A percentile compares a stretch with the other conserved stretches of the same genome.
phyloP scores from a whole-genome alignment of 2,113 vertebrate genomes.

The Ammodramus savannarum region DNA sequence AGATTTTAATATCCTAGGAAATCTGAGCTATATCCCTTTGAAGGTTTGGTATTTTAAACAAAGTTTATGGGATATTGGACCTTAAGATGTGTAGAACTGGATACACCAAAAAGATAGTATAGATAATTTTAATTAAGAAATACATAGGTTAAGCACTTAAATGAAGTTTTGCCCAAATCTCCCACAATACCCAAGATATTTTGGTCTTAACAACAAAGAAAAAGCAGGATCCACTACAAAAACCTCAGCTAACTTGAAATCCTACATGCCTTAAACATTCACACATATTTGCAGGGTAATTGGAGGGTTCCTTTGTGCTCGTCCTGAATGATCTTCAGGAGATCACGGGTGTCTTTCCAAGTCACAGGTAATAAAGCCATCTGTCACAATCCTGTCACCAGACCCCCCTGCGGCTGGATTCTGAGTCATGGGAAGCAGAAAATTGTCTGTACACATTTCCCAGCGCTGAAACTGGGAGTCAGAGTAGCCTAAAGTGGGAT shows the following conservation, averaged over 20 bases:
- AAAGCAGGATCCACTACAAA: background rate
- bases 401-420: background rate
- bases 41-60: conserved; percentile 13
- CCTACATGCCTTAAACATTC: background rate
- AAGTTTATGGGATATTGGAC: background rate
- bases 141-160: background rate
- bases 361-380: conserved; percentile 30
- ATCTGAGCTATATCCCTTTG: background rate
- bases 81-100: background rate
- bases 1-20: background rate
- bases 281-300: background rate
- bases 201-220: background rate
- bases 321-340: background rate
- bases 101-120: background rate
- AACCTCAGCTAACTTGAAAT: background rate
- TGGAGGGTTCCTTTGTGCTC: background rate
- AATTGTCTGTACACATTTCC: background rate
- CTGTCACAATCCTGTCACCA: background rate
- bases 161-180: background rate
- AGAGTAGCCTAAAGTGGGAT: background rate
- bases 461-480: background rate
- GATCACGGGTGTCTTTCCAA: background rate
- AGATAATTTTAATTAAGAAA: background rate
- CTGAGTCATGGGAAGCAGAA: background rate
- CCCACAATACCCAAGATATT: background rate